Base-by-base conservation (phyloP, 2,113 vertebrate genomes). In the Axis porcinus region DNA sequence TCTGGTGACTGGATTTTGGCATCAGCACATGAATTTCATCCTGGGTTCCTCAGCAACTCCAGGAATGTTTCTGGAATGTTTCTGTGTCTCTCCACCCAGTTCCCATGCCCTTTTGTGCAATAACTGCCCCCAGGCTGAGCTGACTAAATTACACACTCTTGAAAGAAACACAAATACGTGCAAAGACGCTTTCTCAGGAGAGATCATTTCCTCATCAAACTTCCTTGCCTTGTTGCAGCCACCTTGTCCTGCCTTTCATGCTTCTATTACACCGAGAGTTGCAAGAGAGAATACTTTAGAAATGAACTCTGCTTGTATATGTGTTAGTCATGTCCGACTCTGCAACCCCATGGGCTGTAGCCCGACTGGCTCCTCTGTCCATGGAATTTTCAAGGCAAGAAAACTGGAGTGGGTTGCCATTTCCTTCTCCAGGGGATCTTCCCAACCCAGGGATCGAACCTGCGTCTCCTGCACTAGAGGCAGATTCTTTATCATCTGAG, bases 81-180 rank as follows among this genome's bases (percentile, higher is more conserved):
- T 82, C 47, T 2, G 0, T 17, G 87, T 0, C 2, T 90, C 91
- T 64, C 96, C 33, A 55, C 23, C 40, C 84, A 12, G 52, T 97
- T 96, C 96, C 91, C 97, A 96, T 33, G 81, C 50, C 55, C 50
- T 67, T 89, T 50, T 7, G 19, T 36, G 76, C 93, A 81, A 57
- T 82, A 86, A 58, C 40, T 57, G 17, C 47, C 74, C 54, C 60
- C 14, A 36, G 90, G 64, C 47, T 52, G 25, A 90, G 87, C 17
- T 23, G 70, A 67, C 50, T 52, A 95, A 93, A 96, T 85, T n/a
- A 95, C 15, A 94, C 54, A 25, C 28, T 43, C 86, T 86, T 57
- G 45, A 97, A 92, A 94, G 86, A 96, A 81, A 89, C 58, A 57
- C 6, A 70, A 84, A 55, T 21, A 58, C 2, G 1, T 1, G n/a